A percentile compares a stretch with the other conserved stretches of the same genome.
Evolutionary conservation across 2,113 vertebrate species (phyloP).

Genomic region (Anseranas semipalmata): DNA sequence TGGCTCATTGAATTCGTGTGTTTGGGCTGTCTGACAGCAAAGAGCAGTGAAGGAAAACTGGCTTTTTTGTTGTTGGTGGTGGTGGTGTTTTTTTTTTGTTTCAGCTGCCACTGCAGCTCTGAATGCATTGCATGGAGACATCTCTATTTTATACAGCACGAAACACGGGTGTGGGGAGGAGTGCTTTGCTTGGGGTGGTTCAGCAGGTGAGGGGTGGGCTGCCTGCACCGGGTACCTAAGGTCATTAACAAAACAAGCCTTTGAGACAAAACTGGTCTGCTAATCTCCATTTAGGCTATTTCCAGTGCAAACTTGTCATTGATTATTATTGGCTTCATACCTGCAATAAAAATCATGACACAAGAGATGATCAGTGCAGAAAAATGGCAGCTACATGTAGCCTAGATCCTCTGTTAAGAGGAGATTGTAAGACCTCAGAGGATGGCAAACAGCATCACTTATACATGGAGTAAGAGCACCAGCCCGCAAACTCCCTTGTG

Average conservation of each 20-base stretch:
- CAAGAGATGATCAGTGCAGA: background rate
- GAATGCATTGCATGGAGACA: accelerated
- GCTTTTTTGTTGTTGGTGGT: accelerated
- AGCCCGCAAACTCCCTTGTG: background rate
- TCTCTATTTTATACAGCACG: background rate
- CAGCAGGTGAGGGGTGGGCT: background rate
- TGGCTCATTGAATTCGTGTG: background rate
- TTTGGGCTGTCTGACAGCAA: background rate
- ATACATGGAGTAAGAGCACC: background rate
- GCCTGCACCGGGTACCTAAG: background rate
- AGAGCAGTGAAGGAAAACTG: background rate
- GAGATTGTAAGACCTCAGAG: background rate
- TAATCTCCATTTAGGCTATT: background rate
- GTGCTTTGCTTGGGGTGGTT: background rate
- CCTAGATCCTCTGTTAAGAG: background rate
- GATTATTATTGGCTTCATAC: background rate
- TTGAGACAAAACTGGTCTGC: too few species aligned
- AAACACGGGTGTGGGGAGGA: background rate
- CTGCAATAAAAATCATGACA: too few species aligned
- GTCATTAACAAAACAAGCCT: background rate
- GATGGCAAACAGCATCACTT: background rate
- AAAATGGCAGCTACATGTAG: background rate
- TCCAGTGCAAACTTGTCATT: background rate
- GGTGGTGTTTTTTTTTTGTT: too few species aligned
- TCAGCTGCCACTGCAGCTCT: background rate